Evolutionary conservation across 2,888 invertebrate genomes (phyloP), one percentile per base, ranked within the genome.

Genomic region (Alloplasta piceator): DNA sequence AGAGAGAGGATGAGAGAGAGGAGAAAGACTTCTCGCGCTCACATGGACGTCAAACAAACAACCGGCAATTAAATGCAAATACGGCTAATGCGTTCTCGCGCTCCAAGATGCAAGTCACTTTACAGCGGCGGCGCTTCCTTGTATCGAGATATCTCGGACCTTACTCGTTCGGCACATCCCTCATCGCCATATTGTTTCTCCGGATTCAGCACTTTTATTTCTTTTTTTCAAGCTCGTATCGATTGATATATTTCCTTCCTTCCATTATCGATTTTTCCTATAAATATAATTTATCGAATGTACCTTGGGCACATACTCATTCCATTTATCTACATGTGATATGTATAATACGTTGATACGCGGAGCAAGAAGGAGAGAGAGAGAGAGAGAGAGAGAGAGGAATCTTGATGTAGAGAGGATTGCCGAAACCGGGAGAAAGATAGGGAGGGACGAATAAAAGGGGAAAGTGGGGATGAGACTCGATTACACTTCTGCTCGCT

Each of bases 41-140:
- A 82, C 80, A 78, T 78, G 83, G 80, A 83, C 82, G 82, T 91
- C 91, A 89, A 90, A 91, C 91, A 91, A 91, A 91, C 91, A 91
- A 91, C 91, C 90, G 90, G 88, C 90, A 91, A 91, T 91, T 91
- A 91, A 90, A 91, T 91, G 91, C 91, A 91, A 91, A 91, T 91
- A 91, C 86, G 88, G 90, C 91, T 91, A 91, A 91, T 91, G 91
- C 90, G 90, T 90, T 90, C 89, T 88, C 89, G 86, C 87, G 85
- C 26, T 26, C 86, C 85, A 85, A 90, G 87, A 87, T 90, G 90
- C 91, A 90, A 91, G 91, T 91, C 91, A 91, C 86, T 26, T 26
- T 26, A 26, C 26, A 26, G 26, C 26, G 26, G 26, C 26, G 86
- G 80, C 82, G 89, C 89, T 90, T 26, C 90, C 88, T 91, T 90